These are phyloP conservation scores for Chiroxiphia lanceolata DNA, from an alignment of 2,797 vertebrate species.

Conservation along the genomic window DNA sequence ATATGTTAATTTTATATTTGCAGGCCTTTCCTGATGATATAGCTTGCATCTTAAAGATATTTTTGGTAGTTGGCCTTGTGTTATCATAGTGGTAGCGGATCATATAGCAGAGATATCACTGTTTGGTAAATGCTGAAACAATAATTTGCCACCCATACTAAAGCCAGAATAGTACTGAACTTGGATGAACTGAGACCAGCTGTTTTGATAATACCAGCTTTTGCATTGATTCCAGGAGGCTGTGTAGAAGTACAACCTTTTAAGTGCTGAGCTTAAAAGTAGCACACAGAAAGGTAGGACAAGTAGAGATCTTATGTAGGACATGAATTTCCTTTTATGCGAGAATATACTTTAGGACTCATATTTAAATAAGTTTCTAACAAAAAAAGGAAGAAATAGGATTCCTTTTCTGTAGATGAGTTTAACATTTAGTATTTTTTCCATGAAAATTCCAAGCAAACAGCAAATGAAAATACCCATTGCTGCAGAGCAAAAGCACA, in stretches of 20 bases:
- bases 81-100: neutral
- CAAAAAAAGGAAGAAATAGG: neutral
- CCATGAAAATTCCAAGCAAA: neutral
- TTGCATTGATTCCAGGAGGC: neutral
- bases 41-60: neutral
- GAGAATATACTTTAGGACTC: neutral
- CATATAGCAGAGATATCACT: neutral
- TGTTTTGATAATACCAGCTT: neutral
- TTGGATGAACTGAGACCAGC: slow-evolving; percentile 16
- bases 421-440: neutral
- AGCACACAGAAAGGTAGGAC: neutral
- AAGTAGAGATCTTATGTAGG: neutral
- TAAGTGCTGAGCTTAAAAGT: neutral
- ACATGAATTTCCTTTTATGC: neutral
- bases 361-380: neutral
- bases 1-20: neutral
- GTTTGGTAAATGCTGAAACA: neutral
- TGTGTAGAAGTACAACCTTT: neutral
- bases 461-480: neutral
- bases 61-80: neutral
- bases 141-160: neutral
- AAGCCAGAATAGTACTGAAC: neutral
- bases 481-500: neutral
- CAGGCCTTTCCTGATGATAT: neutral
- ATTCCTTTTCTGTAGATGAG: neutral